Percentiles rank a stretch among this genome's conserved stretches.
Conservation (phyloP, 92 coral and sea anemone genomes). For the Isaurus tuberculatus region DNA sequence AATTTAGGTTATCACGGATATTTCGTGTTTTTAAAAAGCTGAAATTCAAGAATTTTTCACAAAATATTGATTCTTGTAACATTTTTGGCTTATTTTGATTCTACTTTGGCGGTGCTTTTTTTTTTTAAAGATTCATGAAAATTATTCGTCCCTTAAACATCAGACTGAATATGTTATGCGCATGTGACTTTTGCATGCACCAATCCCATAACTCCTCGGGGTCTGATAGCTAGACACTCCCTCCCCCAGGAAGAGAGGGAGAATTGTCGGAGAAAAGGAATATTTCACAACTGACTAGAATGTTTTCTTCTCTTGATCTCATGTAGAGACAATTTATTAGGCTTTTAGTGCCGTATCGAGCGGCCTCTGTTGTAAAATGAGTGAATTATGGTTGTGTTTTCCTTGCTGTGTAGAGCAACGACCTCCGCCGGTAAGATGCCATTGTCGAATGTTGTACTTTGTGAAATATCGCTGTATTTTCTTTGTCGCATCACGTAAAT, state of each 20-base stretch:
- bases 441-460: slow-evolving; percentile 17
- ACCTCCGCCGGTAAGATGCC: slow-evolving; percentile 67
- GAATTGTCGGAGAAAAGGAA: slow-evolving; percentile 28
- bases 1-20: too few relatives aligned
- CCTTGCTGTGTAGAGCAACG: slow-evolving; percentile 70
- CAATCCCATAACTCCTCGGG: slow-evolving; percentile 39
- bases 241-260: slow-evolving; percentile 55
- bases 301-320: slow-evolving; percentile 24
- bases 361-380: slow-evolving; percentile 60
- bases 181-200: slow-evolving; percentile 39
- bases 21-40: too few relatives aligned
- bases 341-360: slow-evolving; percentile 27
- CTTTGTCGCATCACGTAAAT: neutral
- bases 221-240: slow-evolving; percentile 39
- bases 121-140: too few relatives aligned
- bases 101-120: too few relatives aligned
- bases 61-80: too few relatives aligned
- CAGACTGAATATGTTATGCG: neutral
- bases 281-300: slow-evolving; percentile 15
- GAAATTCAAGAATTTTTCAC: too few relatives aligned
- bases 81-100: too few relatives aligned
- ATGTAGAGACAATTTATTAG: slow-evolving; percentile 24
- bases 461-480: slow-evolving; percentile 6
- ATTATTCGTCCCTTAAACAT: neutral
- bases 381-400: slow-evolving; percentile 70